Evolutionary conservation across 2,113 vertebrate species (phyloP).

Genomic region (Otolemur garnettii): DNA sequence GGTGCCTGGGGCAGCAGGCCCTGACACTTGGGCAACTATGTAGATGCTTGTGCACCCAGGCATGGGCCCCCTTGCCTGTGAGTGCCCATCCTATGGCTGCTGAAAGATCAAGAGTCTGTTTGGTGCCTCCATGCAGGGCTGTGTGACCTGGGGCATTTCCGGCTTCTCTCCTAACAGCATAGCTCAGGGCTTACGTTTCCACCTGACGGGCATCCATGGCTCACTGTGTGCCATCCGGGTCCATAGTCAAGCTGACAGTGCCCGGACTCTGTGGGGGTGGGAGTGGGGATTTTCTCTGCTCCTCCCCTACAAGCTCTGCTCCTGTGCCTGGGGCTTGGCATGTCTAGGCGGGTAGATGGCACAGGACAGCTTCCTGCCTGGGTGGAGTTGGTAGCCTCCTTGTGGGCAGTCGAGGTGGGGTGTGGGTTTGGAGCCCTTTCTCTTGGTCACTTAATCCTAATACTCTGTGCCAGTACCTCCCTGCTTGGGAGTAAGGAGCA

Average conservation of each 20-base stretch:
- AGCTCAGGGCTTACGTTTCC: conserved; percentile 15
- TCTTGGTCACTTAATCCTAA: background rate
- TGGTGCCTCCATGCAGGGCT: background rate
- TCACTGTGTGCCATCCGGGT: background rate
- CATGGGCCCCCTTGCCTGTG: background rate
- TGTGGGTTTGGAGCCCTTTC: background rate
- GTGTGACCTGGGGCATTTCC: background rate
- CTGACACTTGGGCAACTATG: background rate
- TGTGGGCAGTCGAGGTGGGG: background rate
- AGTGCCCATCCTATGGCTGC: background rate
- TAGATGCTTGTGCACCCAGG: background rate
- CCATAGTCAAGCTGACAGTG: background rate
- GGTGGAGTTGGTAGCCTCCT: conserved; percentile 10
- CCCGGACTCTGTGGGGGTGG: background rate
- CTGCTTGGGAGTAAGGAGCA: background rate
- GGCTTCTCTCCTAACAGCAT: background rate
- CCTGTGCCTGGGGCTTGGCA: conserved; percentile 66
- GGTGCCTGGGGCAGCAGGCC: background rate
- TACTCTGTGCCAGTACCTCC: background rate
- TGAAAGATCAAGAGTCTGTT: background rate
- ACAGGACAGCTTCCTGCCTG: conserved; percentile 54
- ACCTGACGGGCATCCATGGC: background rate
- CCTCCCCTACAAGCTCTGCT: conserved; percentile 23
- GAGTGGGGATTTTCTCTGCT: conserved; percentile 25
- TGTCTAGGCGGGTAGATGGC: conserved; percentile 69